Percentiles rank a stretch among this genome's conserved stretches.
Conservation (phyloP, 2,888 invertebrate genomes). For the Eupithecia subumbrata region DNA sequence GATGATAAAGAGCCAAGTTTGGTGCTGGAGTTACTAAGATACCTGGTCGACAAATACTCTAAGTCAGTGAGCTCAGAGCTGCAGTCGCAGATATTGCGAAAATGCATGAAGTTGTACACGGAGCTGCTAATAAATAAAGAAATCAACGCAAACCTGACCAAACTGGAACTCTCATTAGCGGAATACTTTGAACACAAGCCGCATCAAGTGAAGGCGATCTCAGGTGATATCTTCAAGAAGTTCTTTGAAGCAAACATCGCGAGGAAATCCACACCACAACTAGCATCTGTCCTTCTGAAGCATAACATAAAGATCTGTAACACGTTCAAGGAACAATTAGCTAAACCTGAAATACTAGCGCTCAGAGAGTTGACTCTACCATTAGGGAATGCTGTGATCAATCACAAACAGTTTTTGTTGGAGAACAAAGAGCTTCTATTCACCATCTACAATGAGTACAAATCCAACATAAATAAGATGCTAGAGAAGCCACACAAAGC, state of each 20-base stretch:
- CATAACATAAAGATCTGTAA: conserved; percentile 77
- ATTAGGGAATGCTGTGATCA: conserved; percentile 78
- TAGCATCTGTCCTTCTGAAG: conserved; percentile 84
- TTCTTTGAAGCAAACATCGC: conserved; percentile 80
- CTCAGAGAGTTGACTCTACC: conserved; percentile 87
- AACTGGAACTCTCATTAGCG: conserved; percentile 81
- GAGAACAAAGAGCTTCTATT: conserved; percentile 76
- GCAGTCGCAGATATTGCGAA: conserved; percentile 64
- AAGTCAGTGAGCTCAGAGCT: conserved; percentile 60
- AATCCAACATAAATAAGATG: conserved; percentile 85
- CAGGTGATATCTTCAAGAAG: conserved; percentile 79
- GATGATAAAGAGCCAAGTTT: conserved; percentile 79
- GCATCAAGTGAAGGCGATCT: conserved; percentile 79
- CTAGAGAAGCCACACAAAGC: conserved; percentile 89
- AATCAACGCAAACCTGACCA: conserved; percentile 73
- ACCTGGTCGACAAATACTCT: conserved; percentile 77
- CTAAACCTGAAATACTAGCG: conserved; percentile 73
- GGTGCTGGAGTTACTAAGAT: conserved; percentile 78
- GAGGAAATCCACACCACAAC: conserved; percentile 82
- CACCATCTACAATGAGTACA: conserved; percentile 84
- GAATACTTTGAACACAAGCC: conserved; percentile 86
- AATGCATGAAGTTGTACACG: conserved; percentile 72
- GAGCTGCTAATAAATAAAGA: conserved; percentile 71
- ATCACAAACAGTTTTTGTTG: conserved; percentile 68
- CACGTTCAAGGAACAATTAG: conserved; percentile 74